A percentile compares a stretch with the other conserved stretches of the same genome.
phyloP scores from a whole-genome alignment of 1,140 invertebrate species.

The Trichoplusia ni region DNA sequence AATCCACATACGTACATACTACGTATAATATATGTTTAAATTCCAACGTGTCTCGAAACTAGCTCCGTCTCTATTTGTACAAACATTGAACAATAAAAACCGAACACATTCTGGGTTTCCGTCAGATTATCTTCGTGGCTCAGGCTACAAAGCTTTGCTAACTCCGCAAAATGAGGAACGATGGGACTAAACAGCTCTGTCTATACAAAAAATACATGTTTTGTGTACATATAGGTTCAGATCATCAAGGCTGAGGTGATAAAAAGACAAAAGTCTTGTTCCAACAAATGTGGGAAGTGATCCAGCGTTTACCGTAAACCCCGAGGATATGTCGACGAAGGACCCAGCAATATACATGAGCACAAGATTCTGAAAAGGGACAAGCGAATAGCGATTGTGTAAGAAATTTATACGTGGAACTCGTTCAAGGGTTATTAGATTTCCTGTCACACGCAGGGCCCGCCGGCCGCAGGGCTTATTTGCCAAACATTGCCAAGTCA shows the following conservation, averaged over 20 bases:
- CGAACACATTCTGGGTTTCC: neutral
- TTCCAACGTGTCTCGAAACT: no score
- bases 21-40: no score
- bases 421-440: slow-evolving; percentile 68
- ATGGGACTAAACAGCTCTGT: neutral
- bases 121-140: neutral
- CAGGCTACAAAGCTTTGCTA: neutral
- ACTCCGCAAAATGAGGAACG: neutral
- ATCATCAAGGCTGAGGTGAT: neutral
- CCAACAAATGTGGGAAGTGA: neutral
- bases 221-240: neutral
- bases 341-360: slow-evolving; percentile 2
- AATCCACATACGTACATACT: neutral
- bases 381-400: slow-evolving; percentile 50
- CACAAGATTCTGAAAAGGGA: slow-evolving; percentile 44
- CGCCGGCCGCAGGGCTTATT: slow-evolving; percentile 57
- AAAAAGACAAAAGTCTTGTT: slow-evolving; percentile 7
- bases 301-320: slow-evolving; percentile 8
- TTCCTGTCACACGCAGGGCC: slow-evolving; percentile 66
- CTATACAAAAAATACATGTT: neutral
- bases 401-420: slow-evolving; percentile 62
- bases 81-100: neutral
- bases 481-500: slow-evolving; percentile 65
- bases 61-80: neutral
- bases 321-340: slow-evolving; percentile 6